These are phyloP conservation scores for Lepidurus apus DNA, from an alignment of 1,140 invertebrate species.

Conservation along the genomic window DNA sequence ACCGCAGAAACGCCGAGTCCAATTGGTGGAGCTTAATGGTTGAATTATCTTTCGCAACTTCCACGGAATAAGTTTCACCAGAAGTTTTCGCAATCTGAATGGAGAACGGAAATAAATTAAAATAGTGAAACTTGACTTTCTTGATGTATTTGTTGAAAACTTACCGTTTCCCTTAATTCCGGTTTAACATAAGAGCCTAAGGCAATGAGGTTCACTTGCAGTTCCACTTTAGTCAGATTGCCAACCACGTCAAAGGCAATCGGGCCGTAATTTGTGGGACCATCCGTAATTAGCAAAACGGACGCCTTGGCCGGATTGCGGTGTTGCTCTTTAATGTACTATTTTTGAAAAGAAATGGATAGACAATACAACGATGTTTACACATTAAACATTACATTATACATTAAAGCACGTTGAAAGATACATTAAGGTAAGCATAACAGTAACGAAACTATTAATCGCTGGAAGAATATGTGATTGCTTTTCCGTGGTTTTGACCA, in stretches of 20 bases:
- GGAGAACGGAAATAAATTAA: background rate
- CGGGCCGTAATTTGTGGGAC: background rate
- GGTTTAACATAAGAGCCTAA: background rate
- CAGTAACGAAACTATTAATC: no score
- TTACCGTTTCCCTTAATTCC: background rate
- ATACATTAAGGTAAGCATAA: no score
- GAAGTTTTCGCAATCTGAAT: background rate
- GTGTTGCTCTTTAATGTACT: background rate
- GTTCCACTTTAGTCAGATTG: background rate
- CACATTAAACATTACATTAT: no score
- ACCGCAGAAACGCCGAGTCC: background rate
- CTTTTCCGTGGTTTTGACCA: no score
- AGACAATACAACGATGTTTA: no score
- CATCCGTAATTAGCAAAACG: background rate
- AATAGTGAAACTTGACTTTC: background rate
- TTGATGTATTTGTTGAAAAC: background rate
- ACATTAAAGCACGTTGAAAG: no score
- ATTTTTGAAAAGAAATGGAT: no score
- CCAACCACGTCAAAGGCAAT: background rate
- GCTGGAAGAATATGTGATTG: no score
- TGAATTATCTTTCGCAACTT: background rate
- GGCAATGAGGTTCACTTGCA: background rate
- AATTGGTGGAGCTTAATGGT: background rate
- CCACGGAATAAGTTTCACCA: background rate
- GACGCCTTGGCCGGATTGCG: background rate